Base-by-base conservation (phyloP, 2,888 invertebrate species). In the Macropis europaea region DNA sequence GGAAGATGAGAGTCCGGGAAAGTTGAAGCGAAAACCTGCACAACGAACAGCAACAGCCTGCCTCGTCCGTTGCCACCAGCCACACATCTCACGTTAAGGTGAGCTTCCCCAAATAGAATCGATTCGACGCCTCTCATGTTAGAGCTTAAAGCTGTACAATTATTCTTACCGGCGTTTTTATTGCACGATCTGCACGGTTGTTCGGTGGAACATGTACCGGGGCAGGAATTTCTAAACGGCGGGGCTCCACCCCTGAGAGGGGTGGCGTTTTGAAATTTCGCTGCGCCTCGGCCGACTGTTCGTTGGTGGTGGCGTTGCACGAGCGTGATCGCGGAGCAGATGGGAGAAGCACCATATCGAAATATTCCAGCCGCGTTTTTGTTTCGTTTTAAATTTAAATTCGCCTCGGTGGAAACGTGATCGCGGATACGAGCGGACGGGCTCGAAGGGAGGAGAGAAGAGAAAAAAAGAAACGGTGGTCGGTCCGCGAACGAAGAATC, bases 31-130 rank as follows among this genome's bases (percentile, higher is more conserved):
- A 70, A 45, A 67, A 57, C 76, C 68, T 81, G 76, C 77, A 84
- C 83, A 85, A 86, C 84, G 84, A 85, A 84, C 82, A 86, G 84
- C 86, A 82, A 83, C 84, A 88, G 80, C 82, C 89, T 88, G 88
- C 84, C 86, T 87, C 86, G 82, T 87, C 84, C 82, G 76, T 85
- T 85, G 86, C 86, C 83, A 82, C 85, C 85, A 87, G 87, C 81
- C 82, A 87, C 85, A 88, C 78, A 85, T 87, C 82, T 87, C 82
- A 84, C 86, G 84, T 86, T 88, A 89, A 89, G 89, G 89, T 88
- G 64, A 77, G 32, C 9, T 7, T 7, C 7, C 4, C 5, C 7
- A 30, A 30, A 30, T 30, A 30, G 4, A 30, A 30, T 30, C 7
- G n/a, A n/a, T n/a, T n/a, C n/a, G n/a, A n/a, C n/a, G n/a, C n/a